These are phyloP conservation scores for Argyresthia albistria DNA, from an alignment of 2,888 invertebrate genomes.

Conservation along the genomic window DNA sequence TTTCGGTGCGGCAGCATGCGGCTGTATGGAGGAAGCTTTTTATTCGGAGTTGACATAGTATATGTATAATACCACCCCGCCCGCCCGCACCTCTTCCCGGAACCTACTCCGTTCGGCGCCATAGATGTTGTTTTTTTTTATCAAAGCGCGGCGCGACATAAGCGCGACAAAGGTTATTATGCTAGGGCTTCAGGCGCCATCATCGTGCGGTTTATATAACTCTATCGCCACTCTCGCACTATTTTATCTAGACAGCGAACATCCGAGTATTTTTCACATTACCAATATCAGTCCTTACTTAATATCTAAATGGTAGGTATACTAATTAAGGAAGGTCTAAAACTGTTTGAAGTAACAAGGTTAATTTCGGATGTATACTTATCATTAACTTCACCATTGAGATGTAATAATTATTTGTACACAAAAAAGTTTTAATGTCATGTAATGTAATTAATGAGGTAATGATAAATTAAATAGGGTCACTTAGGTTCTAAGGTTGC, in stretches of 20 bases:
- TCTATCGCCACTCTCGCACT: too few relatives aligned
- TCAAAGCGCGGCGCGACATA: too few relatives aligned
- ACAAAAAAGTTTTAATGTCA: constrained; percentile 5
- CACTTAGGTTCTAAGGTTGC: constrained; percentile 30
- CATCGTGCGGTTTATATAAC: too few relatives aligned
- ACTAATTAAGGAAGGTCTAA: constrained; percentile 8
- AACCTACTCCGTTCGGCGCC: too few relatives aligned
- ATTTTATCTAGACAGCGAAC: constrained; percentile 9
- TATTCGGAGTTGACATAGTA: too few relatives aligned
- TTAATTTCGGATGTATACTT: background rate
- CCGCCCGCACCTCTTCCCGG: too few relatives aligned
- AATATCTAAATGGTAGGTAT: constrained; percentile 41
- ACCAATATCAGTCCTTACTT: constrained; percentile 67
- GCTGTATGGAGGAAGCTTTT: too few relatives aligned
- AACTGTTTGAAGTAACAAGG: background rate
- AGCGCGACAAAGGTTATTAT: too few relatives aligned
- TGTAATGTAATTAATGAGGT: constrained; percentile 22
- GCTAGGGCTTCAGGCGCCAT: too few relatives aligned
- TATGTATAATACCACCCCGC: too few relatives aligned
- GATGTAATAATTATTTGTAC: constrained; percentile 9
- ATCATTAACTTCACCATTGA: background rate
- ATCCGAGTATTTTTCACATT: constrained; percentile 34
- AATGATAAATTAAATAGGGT: constrained; percentile 51
- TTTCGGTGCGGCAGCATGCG: too few relatives aligned
- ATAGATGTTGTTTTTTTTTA: too few relatives aligned